phyloP scores from a whole-genome alignment of 2,113 vertebrate genomes.

The Brevimyrus niger region DNA sequence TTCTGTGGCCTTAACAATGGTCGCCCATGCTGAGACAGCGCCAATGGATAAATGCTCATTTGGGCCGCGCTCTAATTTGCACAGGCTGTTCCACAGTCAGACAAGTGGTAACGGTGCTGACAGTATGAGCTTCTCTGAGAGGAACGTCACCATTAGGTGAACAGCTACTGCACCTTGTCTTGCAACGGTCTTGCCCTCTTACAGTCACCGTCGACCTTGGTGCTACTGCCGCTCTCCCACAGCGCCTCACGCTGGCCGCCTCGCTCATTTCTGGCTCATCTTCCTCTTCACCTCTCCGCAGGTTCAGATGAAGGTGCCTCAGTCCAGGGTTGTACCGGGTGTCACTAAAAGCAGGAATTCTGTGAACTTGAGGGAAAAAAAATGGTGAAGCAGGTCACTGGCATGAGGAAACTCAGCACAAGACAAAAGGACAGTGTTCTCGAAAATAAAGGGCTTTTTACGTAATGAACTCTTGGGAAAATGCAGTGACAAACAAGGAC shows the following conservation, averaged over 20 bases:
- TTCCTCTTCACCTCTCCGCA: neutral
- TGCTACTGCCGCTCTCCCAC: neutral
- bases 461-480: slow-evolving; percentile 6
- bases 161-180: neutral
- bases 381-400: slow-evolving; percentile 46
- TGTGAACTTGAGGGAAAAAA: neutral
- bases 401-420: slow-evolving; percentile 26
- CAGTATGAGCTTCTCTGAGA: neutral
- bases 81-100: neutral
- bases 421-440: slow-evolving; percentile 49
- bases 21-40: neutral
- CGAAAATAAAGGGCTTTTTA: neutral
- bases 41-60: neutral
- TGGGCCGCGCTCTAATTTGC: neutral
- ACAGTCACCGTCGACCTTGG: neutral
- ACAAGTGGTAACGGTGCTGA: neutral
- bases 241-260: neutral
- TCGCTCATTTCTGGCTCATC: neutral
- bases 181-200: neutral
- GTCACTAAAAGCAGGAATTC: neutral
- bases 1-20: neutral
- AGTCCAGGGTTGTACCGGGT: neutral
- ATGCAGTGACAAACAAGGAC: neutral
- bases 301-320: neutral
- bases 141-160: neutral